Evolutionary conservation across 2,113 vertebrate species (phyloP).

Genomic region (Seriola quinqueradiata): DNA sequence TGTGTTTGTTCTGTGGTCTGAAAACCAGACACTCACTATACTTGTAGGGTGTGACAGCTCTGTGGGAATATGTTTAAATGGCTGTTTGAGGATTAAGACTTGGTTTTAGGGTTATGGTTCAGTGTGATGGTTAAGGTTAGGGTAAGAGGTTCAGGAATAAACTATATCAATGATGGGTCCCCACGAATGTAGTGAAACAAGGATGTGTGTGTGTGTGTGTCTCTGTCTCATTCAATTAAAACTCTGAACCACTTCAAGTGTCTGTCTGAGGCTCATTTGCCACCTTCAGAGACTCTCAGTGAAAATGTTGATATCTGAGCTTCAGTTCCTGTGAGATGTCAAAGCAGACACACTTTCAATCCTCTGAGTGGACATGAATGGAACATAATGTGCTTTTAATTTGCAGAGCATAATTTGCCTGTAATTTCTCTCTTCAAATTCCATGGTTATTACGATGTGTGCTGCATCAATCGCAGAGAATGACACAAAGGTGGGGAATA

Average conservation of each 20-base stretch:
- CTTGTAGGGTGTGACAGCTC: no score
- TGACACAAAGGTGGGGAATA: not conserved
- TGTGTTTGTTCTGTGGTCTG: not conserved
- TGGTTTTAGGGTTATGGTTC: no score
- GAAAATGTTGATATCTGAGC: conserved; percentile 38
- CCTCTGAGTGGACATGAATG: not conserved
- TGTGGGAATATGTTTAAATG: no score
- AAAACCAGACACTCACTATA: no score
- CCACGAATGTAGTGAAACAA: no score
- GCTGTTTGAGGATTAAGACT: no score
- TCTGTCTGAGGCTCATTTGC: conserved; percentile 55
- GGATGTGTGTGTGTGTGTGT: not conserved
- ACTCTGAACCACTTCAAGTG: conserved; percentile 41
- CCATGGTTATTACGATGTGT: not conserved
- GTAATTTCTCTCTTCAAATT: conserved; percentile 11
- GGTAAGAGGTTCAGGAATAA: no score
- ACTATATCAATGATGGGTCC: no score
- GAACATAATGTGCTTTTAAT: conserved; percentile 42
- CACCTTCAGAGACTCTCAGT: conserved; percentile 27
- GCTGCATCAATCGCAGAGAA: not conserved
- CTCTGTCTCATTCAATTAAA: conserved; percentile 47
- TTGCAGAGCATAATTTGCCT: conserved; percentile 8
- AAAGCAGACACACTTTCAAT: conserved; percentile 26
- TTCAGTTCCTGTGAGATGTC: conserved; percentile 23
- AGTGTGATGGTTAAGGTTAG: no score